A percentile compares a stretch with the other conserved stretches of the same genome.
Evolutionary conservation across 2,797 vertebrate genomes (phyloP).

Genomic region (Xenentodon cancila): DNA sequence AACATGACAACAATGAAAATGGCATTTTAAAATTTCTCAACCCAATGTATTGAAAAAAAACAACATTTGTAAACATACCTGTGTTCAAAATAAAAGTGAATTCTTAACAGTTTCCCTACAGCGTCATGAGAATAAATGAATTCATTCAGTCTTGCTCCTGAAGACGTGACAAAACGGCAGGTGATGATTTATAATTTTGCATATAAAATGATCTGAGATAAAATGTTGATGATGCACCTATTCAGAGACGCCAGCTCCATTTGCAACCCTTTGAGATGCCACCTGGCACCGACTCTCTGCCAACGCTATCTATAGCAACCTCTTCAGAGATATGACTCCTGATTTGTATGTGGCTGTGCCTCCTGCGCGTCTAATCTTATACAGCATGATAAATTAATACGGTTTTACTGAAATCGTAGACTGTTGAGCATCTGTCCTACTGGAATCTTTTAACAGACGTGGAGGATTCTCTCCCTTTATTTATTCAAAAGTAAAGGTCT

Average conservation of each 20-base stretch:
- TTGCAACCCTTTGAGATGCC: conserved; percentile 51
- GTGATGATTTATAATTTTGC: no score
- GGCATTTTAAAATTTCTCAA: no score
- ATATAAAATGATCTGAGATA: no score
- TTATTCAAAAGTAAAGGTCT: no score
- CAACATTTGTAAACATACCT: no score
- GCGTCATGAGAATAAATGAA: no score
- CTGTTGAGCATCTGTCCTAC: not conserved
- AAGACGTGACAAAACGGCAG: no score
- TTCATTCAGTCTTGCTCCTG: no score
- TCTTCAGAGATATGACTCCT: conserved; percentile 19
- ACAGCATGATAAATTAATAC: not conserved
- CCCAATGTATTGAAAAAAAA: no score
- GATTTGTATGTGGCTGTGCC: conserved; percentile 16
- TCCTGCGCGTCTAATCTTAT: conserved; percentile 25
- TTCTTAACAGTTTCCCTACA: no score
- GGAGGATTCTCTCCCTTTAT: not conserved
- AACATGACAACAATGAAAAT: no score
- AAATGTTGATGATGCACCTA: conserved; percentile 5
- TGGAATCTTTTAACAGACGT: not conserved
- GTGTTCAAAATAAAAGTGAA: no score
- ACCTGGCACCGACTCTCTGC: conserved; percentile 50
- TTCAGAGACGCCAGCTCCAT: conserved; percentile 27
- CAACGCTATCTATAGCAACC: conserved; percentile 57
- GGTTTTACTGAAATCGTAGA: not conserved